Conservation (phyloP, 92 coral and sea anemone genomes). For the Nematostella vectensis region DNA sequence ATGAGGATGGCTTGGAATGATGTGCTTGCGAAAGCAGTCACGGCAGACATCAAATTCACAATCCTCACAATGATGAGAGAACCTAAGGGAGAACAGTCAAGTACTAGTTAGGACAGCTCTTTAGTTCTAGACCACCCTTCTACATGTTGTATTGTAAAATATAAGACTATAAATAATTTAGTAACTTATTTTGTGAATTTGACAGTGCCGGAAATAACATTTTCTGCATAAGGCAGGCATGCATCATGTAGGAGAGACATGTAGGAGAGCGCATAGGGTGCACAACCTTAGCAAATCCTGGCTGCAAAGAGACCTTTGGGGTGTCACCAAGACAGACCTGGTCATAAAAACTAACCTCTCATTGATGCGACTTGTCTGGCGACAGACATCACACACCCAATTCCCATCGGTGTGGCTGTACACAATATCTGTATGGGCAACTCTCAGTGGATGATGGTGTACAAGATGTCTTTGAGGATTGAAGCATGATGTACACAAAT, state of each 20-base stretch:
- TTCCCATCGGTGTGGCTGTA: constrained; percentile 53
- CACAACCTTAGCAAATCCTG: too few species aligned
- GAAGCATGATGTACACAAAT: constrained; percentile 58
- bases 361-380: constrained; percentile 43
- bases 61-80: constrained; percentile 57
- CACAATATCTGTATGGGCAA: constrained; percentile 45
- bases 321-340: too few species aligned
- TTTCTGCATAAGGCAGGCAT: too few species aligned
- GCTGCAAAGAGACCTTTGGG: too few species aligned
- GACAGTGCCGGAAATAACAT: too few species aligned
- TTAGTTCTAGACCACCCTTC: too few species aligned
- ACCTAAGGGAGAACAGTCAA: constrained; percentile 35
- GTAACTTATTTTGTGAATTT: too few species aligned
- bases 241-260: too few species aligned
- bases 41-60: constrained; percentile 84
- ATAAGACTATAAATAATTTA: too few species aligned
- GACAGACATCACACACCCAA: constrained; percentile 88
- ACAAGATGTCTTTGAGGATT: constrained; percentile 43
- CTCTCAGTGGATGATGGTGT: constrained; percentile 53
- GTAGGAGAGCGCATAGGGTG: too few species aligned
- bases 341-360: constrained; percentile 84
- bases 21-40: constrained; percentile 50
- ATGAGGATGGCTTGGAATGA: constrained; percentile 54
- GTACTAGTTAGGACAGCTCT: too few species aligned
- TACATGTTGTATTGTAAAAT: too few species aligned